phyloP scores from a whole-genome alignment of 2,888 invertebrate genomes.

The Campoplex capitator region DNA sequence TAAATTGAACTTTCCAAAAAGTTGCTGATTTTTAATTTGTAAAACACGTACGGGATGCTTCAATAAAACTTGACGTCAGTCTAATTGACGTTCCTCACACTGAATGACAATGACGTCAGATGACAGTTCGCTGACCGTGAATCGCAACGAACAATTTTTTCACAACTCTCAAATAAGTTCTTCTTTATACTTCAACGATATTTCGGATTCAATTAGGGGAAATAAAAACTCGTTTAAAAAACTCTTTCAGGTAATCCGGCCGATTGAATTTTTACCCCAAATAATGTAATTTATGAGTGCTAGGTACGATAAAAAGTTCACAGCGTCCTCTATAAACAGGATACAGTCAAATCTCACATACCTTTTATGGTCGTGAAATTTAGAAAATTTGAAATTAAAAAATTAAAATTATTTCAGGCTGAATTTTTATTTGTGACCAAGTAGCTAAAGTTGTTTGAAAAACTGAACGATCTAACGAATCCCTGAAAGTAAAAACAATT shows the following conservation, averaged over 20 bases:
- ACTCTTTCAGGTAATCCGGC: neutral
- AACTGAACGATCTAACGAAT: too few species aligned
- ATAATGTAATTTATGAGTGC: neutral
- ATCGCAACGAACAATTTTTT: neutral
- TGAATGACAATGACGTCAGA: constrained; percentile 20
- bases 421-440: too few species aligned
- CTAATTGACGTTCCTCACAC: constrained; percentile 31
- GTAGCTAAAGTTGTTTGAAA: too few species aligned
- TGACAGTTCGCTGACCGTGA: constrained; percentile 20
- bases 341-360: constrained; percentile 2
- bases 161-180: neutral
- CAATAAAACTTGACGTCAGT: neutral
- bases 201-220: neutral
- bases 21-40: neutral
- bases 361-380: neutral
- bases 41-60: neutral
- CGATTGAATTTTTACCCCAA: constrained; percentile 12
- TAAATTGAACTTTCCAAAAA: neutral
- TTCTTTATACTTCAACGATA: neutral
- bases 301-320: neutral
- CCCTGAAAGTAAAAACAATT: too few species aligned
- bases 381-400: neutral
- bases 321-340: constrained; percentile 21
- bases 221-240: neutral
- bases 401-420: too few species aligned